These are phyloP conservation scores for Nebria salina DNA, from an alignment of 2,888 invertebrate genomes.

Conservation along the genomic window DNA sequence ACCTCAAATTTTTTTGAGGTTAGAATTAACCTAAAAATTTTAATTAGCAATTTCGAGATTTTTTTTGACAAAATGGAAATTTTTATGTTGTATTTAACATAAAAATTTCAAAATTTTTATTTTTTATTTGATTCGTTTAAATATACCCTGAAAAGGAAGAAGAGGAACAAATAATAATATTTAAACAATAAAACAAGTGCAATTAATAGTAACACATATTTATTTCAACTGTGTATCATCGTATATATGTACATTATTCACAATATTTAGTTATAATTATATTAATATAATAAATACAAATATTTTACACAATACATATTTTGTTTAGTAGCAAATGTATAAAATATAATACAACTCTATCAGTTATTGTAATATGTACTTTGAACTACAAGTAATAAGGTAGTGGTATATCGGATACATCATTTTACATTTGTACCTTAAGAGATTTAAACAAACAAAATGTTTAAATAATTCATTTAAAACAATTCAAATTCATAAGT, in stretches of 20 bases:
- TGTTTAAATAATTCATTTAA: neutral
- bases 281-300: conserved; percentile 46
- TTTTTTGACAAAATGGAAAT: no score
- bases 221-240: conserved; percentile 41
- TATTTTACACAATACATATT: conserved; percentile 42
- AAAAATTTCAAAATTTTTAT: no score
- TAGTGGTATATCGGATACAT: conserved; percentile 19
- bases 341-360: conserved; percentile 40
- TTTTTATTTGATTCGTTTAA: no score
- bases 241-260: conserved; percentile 43
- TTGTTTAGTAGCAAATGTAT: conserved; percentile 47
- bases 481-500: conserved; percentile 9
- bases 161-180: no score
- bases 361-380: conserved; percentile 25
- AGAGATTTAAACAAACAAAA: neutral
- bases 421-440: conserved; percentile 38
- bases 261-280: conserved; percentile 45
- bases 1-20: no score
- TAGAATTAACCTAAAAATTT: no score
- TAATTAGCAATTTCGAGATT: no score
- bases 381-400: conserved; percentile 42
- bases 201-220: conserved; percentile 34
- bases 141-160: no score
- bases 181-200: neutral
- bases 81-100: no score